These are phyloP conservation scores for Rhimphoctona megacephalus DNA, from an alignment of 2,888 invertebrate species.

Conservation along the genomic window DNA sequence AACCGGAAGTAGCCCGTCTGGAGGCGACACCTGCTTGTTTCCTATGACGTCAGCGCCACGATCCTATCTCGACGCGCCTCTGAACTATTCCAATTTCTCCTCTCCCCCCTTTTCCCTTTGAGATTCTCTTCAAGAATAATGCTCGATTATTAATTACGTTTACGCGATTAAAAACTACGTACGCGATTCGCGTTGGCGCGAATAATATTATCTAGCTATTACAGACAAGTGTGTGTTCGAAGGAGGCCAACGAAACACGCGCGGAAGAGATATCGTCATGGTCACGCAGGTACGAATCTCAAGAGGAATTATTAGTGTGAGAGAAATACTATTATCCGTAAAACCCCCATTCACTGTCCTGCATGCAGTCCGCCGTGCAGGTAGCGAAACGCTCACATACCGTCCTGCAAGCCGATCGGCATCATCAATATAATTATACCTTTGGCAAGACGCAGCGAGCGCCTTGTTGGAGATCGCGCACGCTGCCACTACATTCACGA, in stretches of 20 bases:
- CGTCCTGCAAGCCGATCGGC: no score
- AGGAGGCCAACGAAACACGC: constrained; percentile 62
- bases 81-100: neutral
- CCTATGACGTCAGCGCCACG: constrained; percentile 71
- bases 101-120: neutral
- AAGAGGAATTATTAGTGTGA: constrained; percentile 23
- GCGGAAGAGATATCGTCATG: constrained; percentile 55
- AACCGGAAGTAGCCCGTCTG: constrained; percentile 74
- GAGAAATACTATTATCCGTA: constrained; percentile 47
- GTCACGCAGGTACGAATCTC: constrained; percentile 59
- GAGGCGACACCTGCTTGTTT: constrained; percentile 71
- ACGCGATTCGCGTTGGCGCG: neutral
- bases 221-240: constrained; percentile 44
- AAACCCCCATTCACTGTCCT: no score
- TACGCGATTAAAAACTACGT: neutral
- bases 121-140: neutral
- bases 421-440: no score
- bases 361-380: no score
- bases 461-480: no score
- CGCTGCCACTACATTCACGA: no score
- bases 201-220: constrained; percentile 6
- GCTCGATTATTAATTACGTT: constrained; percentile 5
- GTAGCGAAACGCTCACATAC: no score
- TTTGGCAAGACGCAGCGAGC: no score
- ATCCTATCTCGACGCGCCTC: neutral